These are phyloP conservation scores for Polyergus mexicanus DNA, from an alignment of 1,140 invertebrate species.

Conservation along the genomic window DNA sequence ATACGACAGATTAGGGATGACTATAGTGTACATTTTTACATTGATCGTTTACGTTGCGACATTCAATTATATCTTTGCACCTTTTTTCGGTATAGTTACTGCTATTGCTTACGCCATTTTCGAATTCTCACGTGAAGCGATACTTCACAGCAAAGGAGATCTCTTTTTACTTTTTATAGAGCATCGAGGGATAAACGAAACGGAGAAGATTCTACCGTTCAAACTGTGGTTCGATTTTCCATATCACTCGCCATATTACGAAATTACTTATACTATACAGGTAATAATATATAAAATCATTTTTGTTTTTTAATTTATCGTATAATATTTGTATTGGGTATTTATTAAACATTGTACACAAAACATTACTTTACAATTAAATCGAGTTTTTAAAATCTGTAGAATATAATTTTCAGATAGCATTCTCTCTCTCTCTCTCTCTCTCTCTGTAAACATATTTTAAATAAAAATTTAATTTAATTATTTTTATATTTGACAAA, in stretches of 20 bases:
- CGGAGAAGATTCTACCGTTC: constrained; percentile 67
- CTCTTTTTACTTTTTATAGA: constrained; percentile 41
- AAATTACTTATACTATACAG: constrained; percentile 66
- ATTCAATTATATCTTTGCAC: constrained; percentile 62
- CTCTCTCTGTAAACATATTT: not conserved
- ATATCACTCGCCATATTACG: constrained; percentile 66
- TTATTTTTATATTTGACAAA: not conserved
- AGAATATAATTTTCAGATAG: not conserved
- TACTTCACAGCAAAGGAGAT: not conserved
- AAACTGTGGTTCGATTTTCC: constrained; percentile 72
- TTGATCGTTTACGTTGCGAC: constrained; percentile 35
- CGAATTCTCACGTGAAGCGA: not conserved
- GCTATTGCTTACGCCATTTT: not conserved
- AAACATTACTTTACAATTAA: not conserved
- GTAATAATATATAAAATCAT: constrained; percentile 31
- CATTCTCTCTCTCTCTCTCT: not conserved
- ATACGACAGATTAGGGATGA: constrained; percentile 64
- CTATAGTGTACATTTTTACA: constrained; percentile 51
- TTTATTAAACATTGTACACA: not conserved
- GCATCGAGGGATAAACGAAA: constrained; percentile 53
- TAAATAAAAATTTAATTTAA: not conserved
- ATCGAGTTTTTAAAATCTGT: not conserved
- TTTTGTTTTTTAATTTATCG: not conserved
- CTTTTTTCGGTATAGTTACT: constrained; percentile 62
- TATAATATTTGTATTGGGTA: not conserved